These are phyloP conservation scores for Channa maculata DNA, from an alignment of 2,113 vertebrate species.

Conservation along the genomic window DNA sequence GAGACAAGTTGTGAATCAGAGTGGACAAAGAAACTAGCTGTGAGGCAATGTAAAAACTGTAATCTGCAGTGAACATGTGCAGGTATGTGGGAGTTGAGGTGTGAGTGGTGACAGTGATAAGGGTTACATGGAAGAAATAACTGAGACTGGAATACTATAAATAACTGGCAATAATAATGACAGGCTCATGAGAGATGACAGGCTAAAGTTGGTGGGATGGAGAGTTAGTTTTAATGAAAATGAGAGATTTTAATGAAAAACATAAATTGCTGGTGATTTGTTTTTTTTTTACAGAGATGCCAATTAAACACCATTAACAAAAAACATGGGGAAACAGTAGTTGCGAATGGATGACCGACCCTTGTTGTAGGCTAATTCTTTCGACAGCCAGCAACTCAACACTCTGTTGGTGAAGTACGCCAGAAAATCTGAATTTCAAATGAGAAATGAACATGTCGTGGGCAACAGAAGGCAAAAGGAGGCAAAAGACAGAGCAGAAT, in stretches of 20 bases:
- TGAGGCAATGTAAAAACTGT: constrained; percentile 7
- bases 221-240: constrained; percentile 71
- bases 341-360: constrained; percentile 50
- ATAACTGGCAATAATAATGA: constrained; percentile 34
- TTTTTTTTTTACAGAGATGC: not conserved
- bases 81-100: not conserved
- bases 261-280: constrained; percentile 64
- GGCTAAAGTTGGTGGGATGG: constrained; percentile 49
- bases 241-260: constrained; percentile 69
- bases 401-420: constrained; percentile 70
- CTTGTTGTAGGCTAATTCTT: no score
- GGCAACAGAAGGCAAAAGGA: constrained; percentile 36
- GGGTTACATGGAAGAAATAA: constrained; percentile 5
- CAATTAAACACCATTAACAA: constrained; percentile 74
- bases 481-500: constrained; percentile 12
- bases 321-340: constrained; percentile 61
- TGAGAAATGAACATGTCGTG: constrained; percentile 41
- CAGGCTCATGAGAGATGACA: constrained; percentile 22
- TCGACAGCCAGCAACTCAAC: constrained; percentile 72
- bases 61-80: constrained; percentile 4
- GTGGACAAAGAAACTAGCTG: constrained; percentile 6
- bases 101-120: not conserved
- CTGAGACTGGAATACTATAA: constrained; percentile 26
- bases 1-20: constrained; percentile 38
- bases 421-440: constrained; percentile 64